Evolutionary conservation across 2,797 vertebrate species (phyloP), one percentile per base, ranked within the genome.

Genomic region (Scarus forsteni): DNA sequence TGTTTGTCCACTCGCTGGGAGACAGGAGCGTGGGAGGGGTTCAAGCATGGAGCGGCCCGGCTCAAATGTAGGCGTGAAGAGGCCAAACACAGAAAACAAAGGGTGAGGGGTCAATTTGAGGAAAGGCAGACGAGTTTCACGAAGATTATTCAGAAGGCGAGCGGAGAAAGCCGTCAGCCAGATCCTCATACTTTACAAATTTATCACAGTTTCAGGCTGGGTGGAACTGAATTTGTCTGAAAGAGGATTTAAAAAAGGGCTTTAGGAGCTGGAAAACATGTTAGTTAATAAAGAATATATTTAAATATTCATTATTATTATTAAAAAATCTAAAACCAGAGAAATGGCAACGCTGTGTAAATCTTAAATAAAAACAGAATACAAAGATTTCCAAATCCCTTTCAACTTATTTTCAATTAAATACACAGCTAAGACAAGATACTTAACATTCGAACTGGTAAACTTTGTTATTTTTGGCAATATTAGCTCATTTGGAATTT

Each of bases 11-110:
- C 67, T 75, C 1, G 80, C 77, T 56, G 68, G 58, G 75, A 85
- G 83, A 81, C 70, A 7, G 73, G 3, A 15, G 85, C 13, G 89
- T 86, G 85, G 87, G 89, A 2, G 86, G 34, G 83, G 87, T 81
- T 83, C 72, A 79, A 38, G 70, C 54, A 11, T 53, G 34, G 75
- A 69, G 73, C 48, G 40, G 56, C 63, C 61, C 57, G 0, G 72
- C 60, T 82, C 77, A 16, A 38, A 46, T 49, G 89, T 82, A n/a
- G 84, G 85, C 75, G 81, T 61, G 62, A 75, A 53, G 81, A 86
- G 75, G 87, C 69, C 84, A 76, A 46, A 53, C 68, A 12, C 72
- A 60, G 77, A 79, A 80, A 75, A 83, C 79, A 70, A 60, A 62
- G 54, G 80, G 66, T 60, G 67, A 71, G 1, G 62, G 82, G 84